Base-by-base conservation (phyloP, 2,797 vertebrate species). In the Eptatretus atami region DNA sequence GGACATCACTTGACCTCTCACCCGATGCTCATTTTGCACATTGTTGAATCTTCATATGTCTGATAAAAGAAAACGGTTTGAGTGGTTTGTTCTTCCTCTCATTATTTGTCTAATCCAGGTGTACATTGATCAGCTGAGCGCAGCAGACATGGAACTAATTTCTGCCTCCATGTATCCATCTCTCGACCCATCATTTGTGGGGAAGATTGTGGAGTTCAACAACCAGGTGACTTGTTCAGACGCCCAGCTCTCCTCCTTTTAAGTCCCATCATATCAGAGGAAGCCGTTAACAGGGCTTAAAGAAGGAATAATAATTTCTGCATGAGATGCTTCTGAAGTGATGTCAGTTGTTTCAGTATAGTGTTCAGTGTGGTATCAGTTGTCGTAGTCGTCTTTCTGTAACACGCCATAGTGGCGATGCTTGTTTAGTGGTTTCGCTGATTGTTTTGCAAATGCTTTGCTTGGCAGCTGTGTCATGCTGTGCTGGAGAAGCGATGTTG, bases 201-300 rank as follows among this genome's bases (percentile, higher is more conserved):
- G 75, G 66, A 87, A 87, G 76, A 98, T 98, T 84, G 84, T 98
- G 70, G 77, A 81, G 69, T 98, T 96, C 74, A 96, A 80, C 74
- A 86, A 83, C 69, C 77, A 73, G 76, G 92, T 94, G 57, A 61
- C 57, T 25, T 61, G 57, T 61, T n/a, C 15, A 44, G 31, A 44
- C 31, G 6, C 31, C 31, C 31, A 44, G 31, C 31, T 44, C 19
- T 19, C 19, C 19, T 19, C 19, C 19, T 19, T 19, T 19, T 19
- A 19, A 19, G 19, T 19, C 19, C 19, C 19, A 19, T 19, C 19
- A 19, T 19, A 19, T 19, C 19, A 19, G 19, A 19, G 19, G 19
- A 19, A 19, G 19, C 19, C 19, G 31, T 44, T 44, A 44, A 44
- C 31, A 44, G 31, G 31, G 31, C 31, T 44, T 44, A 75, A 66